Evolutionary conservation across 2,888 invertebrate species (phyloP).

Genomic region (Platycnemis pennipes): DNA sequence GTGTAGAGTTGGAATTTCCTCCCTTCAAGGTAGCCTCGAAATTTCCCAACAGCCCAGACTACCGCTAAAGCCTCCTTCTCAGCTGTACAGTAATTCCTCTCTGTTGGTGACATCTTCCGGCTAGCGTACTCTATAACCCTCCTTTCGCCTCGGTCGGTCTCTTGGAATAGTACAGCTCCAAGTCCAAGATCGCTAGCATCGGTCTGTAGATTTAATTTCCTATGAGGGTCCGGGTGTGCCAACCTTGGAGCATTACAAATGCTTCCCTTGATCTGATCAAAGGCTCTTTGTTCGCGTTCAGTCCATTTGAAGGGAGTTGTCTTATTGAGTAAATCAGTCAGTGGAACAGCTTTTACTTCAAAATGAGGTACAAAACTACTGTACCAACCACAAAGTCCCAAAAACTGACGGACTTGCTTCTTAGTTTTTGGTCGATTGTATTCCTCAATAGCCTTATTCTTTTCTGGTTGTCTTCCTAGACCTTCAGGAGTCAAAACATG

Average conservation of each 20-base stretch:
- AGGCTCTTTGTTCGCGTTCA: background rate
- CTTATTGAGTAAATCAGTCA: background rate
- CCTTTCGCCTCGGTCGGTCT: background rate
- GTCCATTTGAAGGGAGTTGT: background rate
- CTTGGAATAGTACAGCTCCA: background rate
- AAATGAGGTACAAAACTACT: background rate
- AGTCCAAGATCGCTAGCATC: constrained; percentile 14
- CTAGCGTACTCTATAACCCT: background rate
- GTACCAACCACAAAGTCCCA: background rate
- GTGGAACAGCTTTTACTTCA: background rate
- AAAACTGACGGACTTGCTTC: constrained; percentile 6
- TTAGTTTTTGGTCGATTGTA: background rate
- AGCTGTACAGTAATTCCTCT: background rate
- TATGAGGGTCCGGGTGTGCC: background rate
- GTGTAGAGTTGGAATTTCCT: background rate
- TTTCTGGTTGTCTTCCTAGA: background rate
- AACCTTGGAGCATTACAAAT: background rate
- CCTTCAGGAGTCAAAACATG: background rate
- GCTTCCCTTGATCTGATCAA: background rate
- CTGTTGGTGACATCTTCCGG: background rate
- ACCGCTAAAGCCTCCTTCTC: constrained; percentile 25
- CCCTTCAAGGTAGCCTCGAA: background rate
- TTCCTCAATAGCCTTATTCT: background rate
- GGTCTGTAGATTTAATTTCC: background rate
- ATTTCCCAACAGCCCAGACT: background rate